A percentile compares a stretch with the other conserved stretches of the same genome.
These are phyloP conservation scores for Leucozona laternaria DNA, from an alignment of 2,888 invertebrate species.

Conservation along the genomic window DNA sequence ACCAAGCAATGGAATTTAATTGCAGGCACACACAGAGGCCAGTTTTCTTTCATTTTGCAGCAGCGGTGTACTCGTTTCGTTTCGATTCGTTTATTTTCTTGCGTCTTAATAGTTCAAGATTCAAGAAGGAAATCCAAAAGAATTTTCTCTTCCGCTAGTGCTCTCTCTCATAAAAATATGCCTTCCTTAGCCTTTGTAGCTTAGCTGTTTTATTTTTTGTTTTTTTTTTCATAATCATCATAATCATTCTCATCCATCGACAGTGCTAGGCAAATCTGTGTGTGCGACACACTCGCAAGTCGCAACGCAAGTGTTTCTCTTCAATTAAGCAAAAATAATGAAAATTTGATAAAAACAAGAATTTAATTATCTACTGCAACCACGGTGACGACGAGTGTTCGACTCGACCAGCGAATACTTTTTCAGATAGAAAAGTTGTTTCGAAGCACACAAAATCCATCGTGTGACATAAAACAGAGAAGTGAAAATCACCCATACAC, in stretches of 20 bases:
- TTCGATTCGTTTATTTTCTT: constrained; percentile 54
- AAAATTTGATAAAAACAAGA: constrained; percentile 74
- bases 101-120: constrained; percentile 45
- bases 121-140: constrained; percentile 62
- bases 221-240: constrained; percentile 23
- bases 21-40: constrained; percentile 34
- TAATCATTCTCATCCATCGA: constrained; percentile 22
- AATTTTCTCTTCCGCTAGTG: constrained; percentile 75
- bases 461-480: constrained; percentile 70
- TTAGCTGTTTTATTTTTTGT: too few relatives aligned
- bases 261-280: constrained; percentile 40
- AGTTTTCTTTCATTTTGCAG: constrained; percentile 20
- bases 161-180: constrained; percentile 60
- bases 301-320: constrained; percentile 65
- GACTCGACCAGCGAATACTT: constrained; percentile 47
- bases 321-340: constrained; percentile 72
- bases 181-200: background rate
- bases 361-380: constrained; percentile 70
- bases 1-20: constrained; percentile 64
- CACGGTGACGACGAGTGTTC: constrained; percentile 36
- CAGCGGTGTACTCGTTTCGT: constrained; percentile 38
- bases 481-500: constrained; percentile 61
- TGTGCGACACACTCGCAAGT: constrained; percentile 21
- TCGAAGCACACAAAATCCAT: constrained; percentile 38
- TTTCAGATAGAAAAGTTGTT: constrained; percentile 64